A percentile compares a stretch with the other conserved stretches of the same genome.
Conservation (phyloP, 2,888 invertebrate genomes). For the Agapostemon virescens region DNA sequence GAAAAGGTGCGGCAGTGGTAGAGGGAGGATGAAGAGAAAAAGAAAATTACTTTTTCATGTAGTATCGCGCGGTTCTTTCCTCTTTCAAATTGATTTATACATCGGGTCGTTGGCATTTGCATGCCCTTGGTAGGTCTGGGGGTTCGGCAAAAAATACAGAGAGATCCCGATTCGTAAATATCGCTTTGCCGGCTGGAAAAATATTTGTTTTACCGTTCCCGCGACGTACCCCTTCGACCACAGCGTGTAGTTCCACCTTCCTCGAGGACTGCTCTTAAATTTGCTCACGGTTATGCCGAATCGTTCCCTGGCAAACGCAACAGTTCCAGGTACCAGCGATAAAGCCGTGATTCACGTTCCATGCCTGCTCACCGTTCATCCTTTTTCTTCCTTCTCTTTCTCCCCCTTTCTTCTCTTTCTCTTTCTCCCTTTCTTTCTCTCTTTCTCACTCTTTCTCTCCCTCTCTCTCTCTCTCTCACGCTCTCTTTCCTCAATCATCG, state of each 20-base stretch:
- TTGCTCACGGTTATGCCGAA: constrained; percentile 28
- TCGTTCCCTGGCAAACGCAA: constrained; percentile 16
- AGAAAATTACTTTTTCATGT: constrained; percentile 22
- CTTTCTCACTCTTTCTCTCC: not conserved
- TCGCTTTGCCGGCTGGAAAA: constrained; percentile 22
- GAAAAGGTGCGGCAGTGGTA: not conserved
- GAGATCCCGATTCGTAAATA: constrained; percentile 35
- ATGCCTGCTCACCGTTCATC: constrained; percentile 16
- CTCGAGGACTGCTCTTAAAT: constrained; percentile 35
- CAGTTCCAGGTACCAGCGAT: constrained; percentile 20
- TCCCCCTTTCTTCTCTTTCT: not conserved
- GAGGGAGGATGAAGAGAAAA: not conserved
- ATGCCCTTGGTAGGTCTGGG: not conserved
- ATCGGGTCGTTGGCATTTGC: constrained; percentile 2
- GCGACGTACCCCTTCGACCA: not conserved
- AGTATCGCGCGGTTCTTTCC: not conserved
- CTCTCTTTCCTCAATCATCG: constrained; percentile 51
- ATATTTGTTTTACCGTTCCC: constrained; percentile 34
- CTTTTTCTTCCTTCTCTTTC: not conserved
- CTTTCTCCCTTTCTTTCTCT: not conserved
- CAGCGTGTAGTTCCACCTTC: not conserved
- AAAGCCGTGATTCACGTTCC: constrained; percentile 45
- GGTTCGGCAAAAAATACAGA: constrained; percentile 2
- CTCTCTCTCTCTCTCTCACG: constrained; percentile 12
- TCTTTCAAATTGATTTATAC: constrained; percentile 19